phyloP scores from a whole-genome alignment of 2,888 invertebrate species.

The Pristionchus fissidentatus region DNA sequence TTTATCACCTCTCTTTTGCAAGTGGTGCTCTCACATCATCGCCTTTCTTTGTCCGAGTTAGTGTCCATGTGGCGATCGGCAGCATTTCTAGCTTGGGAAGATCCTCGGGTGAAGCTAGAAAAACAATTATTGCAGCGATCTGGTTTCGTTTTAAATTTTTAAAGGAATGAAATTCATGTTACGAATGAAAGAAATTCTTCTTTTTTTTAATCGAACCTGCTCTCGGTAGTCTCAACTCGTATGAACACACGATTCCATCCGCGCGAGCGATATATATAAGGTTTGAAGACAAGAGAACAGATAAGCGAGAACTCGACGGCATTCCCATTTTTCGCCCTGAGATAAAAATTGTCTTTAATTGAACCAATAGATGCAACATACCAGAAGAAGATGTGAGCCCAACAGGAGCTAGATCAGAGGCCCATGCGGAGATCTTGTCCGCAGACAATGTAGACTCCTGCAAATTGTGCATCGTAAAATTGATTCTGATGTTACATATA shows the following conservation, averaged over 20 bases:
- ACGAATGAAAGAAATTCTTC: no score
- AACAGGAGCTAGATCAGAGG: slow-evolving; percentile 67
- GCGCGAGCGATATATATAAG: slow-evolving; percentile 55
- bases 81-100: slow-evolving; percentile 53
- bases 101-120: slow-evolving; percentile 49
- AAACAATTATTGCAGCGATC: neutral
- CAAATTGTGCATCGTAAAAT: slow-evolving; percentile 37
- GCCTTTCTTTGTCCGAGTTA: slow-evolving; percentile 42
- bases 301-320: slow-evolving; percentile 49
- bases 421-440: slow-evolving; percentile 71
- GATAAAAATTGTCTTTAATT: neutral
- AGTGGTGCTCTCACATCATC: slow-evolving; percentile 44
- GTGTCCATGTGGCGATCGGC: slow-evolving; percentile 51
- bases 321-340: slow-evolving; percentile 52
- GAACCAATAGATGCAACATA: neutral
- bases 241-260: slow-evolving; percentile 51
- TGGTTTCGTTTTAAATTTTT: no score
- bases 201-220: neutral
- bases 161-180: no score
- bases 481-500: neutral
- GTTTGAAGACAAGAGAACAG: slow-evolving; percentile 47
- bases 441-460: slow-evolving; percentile 64
- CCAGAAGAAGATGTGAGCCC: slow-evolving; percentile 44
- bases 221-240: slow-evolving; percentile 38
- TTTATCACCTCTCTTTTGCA: neutral